These are phyloP conservation scores for Temnothorax longispinosus DNA, from an alignment of 1,140 invertebrate species.

Conservation along the genomic window DNA sequence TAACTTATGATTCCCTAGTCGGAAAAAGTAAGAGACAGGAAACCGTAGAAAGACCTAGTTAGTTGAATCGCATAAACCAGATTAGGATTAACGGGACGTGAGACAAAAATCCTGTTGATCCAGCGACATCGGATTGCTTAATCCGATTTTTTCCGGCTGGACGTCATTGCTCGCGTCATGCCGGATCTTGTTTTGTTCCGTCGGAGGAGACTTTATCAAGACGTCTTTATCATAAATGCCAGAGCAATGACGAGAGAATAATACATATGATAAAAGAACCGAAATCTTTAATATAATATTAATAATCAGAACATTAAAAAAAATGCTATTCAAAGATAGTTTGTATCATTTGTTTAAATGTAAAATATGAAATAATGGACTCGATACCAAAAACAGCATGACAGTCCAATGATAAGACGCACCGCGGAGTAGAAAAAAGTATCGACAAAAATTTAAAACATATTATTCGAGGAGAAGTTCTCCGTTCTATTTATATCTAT, in stretches of 20 bases:
- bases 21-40: not conserved
- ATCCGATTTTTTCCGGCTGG: slow-evolving; percentile 62
- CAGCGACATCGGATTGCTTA: slow-evolving; percentile 63
- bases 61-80: slow-evolving; percentile 60
- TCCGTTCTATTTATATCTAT: not conserved
- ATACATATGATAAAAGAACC: not conserved
- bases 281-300: not conserved
- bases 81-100: slow-evolving; percentile 71
- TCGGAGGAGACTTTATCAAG: slow-evolving; percentile 38
- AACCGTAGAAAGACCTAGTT: slow-evolving; percentile 40
- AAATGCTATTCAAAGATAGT: not conserved
- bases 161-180: slow-evolving; percentile 62
- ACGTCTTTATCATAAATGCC: not conserved
- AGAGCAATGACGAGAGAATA: not conserved
- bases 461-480: not conserved
- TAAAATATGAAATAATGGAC: not conserved
- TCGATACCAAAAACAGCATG: not conserved
- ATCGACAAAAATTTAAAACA: not conserved
- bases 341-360: not conserved
- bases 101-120: slow-evolving; percentile 50
- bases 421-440: not conserved
- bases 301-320: not conserved
- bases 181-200: slow-evolving; percentile 34
- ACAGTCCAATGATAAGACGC: not conserved
- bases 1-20: slow-evolving; percentile 10